Evolutionary conservation across 2,113 vertebrate genomes (phyloP).

Genomic region (Meriones unguiculatus): DNA sequence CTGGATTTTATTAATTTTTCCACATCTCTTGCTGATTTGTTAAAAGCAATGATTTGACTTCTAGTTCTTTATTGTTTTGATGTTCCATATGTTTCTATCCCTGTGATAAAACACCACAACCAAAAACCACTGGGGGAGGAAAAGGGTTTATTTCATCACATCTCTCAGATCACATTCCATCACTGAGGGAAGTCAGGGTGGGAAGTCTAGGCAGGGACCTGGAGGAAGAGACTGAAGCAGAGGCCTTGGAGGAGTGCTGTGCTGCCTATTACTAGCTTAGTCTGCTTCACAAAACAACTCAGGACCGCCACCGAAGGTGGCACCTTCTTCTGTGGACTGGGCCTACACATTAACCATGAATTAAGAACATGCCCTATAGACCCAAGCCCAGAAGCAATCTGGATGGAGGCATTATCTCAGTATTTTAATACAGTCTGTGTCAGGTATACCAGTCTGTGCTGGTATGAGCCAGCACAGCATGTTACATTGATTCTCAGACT

Average conservation of each 20-base stretch:
- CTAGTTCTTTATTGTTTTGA: background rate
- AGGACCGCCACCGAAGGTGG: background rate
- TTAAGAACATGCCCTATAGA: background rate
- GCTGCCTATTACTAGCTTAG: background rate
- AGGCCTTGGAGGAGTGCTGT: background rate
- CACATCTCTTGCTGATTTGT: background rate
- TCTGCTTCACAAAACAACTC: background rate
- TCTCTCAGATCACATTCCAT: background rate
- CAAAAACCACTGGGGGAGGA: background rate
- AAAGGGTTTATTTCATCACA: background rate
- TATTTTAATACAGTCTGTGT: background rate
- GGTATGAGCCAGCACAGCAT: background rate
- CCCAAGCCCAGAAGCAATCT: background rate
- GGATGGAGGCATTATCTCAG: background rate
- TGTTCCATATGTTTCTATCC: background rate
- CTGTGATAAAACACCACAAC: background rate
- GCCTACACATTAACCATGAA: background rate
- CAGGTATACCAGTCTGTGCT: no score
- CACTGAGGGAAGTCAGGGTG: background rate
- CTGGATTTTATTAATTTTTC: constrained; percentile 20
- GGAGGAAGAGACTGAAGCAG: background rate
- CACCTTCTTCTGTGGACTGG: background rate
- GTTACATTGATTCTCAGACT: background rate
- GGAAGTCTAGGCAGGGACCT: background rate
- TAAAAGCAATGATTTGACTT: constrained; percentile 1